These are phyloP conservation scores for Schizothorax lantsangensis DNA, from an alignment of 2,797 vertebrate species.

Conservation along the genomic window DNA sequence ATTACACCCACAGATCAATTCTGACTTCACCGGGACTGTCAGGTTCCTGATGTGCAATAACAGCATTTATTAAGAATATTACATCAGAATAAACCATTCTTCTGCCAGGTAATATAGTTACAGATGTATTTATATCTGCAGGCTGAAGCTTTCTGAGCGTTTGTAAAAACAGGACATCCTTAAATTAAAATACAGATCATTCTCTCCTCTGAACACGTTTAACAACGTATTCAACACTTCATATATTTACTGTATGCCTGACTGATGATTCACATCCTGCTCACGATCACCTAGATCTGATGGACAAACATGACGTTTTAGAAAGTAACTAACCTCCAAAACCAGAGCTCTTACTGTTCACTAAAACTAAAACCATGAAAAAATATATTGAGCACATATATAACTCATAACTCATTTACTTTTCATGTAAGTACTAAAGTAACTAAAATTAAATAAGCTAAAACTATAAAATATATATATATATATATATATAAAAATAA, in stretches of 20 bases:
- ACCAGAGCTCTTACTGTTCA: background rate
- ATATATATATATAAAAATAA: too few relatives aligned
- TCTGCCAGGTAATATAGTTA: background rate
- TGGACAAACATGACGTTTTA: background rate
- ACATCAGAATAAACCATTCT: background rate
- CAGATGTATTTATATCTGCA: background rate
- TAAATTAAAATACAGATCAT: background rate
- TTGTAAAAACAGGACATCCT: background rate
- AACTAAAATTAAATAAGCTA: background rate
- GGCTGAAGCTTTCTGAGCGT: too few relatives aligned
- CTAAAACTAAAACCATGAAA: background rate
- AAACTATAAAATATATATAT: too few relatives aligned
- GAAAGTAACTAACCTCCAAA: background rate
- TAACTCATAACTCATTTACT: too few relatives aligned
- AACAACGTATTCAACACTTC: background rate
- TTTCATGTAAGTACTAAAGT: too few relatives aligned
- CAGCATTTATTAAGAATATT: background rate
- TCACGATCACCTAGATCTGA: background rate
- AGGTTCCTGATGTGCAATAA: background rate
- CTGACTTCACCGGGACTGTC: background rate
- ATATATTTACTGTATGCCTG: background rate
- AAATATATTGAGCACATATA: too few relatives aligned
- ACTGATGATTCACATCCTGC: background rate
- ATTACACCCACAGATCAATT: background rate
- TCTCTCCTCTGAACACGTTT: background rate